Conservation (phyloP, 2,888 invertebrate species). For the Venusia cambrica region DNA sequence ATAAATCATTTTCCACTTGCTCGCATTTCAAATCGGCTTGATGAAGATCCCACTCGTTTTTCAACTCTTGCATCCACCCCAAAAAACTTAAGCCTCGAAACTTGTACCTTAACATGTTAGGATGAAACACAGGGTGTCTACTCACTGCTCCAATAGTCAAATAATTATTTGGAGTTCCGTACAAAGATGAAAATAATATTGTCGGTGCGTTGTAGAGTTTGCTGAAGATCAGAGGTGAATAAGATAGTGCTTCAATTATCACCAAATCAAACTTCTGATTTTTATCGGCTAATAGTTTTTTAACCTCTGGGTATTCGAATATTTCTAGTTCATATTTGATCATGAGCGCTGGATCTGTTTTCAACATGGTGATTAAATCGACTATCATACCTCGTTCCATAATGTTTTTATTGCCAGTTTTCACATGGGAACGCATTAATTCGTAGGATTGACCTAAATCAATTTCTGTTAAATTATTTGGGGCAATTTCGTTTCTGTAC, state of each 20-base stretch:
- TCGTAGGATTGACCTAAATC: too few relatives aligned
- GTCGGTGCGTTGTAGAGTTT: conserved; percentile 37
- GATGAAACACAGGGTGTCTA: conserved; percentile 34
- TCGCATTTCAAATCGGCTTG: conserved; percentile 12
- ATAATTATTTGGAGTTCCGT: conserved; percentile 29
- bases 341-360: too few relatives aligned
- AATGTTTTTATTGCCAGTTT: too few relatives aligned
- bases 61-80: conserved; percentile 30
- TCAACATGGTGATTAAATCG: too few relatives aligned
- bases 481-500: too few relatives aligned
- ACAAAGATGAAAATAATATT: conserved; percentile 35
- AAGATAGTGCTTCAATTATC: conserved; percentile 33
- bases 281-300: conserved; percentile 32
- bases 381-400: too few relatives aligned
- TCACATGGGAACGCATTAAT: too few relatives aligned
- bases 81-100: conserved; percentile 23
- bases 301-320: conserved; percentile 24
- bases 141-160: conserved; percentile 32
- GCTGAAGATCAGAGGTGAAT: conserved; percentile 31
- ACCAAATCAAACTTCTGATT: conserved; percentile 41
- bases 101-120: conserved; percentile 28
- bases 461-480: too few relatives aligned
- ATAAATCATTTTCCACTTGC: conserved; percentile 26
- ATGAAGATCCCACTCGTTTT: conserved; percentile 28
- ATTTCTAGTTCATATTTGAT: too few relatives aligned